Percentiles rank a stretch among this genome's conserved stretches.
Conservation (phyloP, 2,797 vertebrate genomes). For the Ceyx erithaca region DNA sequence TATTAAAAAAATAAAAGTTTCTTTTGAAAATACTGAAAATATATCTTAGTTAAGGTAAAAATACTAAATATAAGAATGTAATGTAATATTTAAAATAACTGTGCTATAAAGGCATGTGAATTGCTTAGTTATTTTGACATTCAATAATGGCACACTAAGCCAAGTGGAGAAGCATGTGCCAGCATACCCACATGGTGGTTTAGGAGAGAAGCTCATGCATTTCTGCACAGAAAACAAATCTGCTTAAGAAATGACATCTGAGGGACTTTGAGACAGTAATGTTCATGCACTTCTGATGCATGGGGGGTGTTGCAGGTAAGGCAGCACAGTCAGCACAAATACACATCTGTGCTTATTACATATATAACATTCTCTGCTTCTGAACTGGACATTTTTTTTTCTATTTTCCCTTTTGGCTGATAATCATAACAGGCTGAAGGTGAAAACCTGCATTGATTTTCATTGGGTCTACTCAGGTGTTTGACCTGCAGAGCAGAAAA, state of each 20-base stretch:
- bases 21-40: conserved; percentile 66
- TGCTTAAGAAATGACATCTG: conserved; percentile 19
- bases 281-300: background rate
- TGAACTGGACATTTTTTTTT: conserved; percentile 34
- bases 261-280: background rate
- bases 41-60: conserved; percentile 72
- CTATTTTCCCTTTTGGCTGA: background rate
- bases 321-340: conserved; percentile 7
- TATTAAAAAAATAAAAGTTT: conserved; percentile 75
- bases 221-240: conserved; percentile 49
- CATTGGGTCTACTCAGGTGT: conserved; percentile 5
- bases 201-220: conserved; percentile 49
- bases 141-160: conserved; percentile 40
- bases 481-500: conserved; percentile 51
- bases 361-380: conserved; percentile 28
- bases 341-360: background rate
- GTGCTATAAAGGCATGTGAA: conserved; percentile 57
- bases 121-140: conserved; percentile 52
- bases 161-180: conserved; percentile 20
- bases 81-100: conserved; percentile 65
- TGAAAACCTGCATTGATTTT: conserved; percentile 26
- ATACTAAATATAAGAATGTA: conserved; percentile 66
- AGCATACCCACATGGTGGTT: conserved; percentile 23
- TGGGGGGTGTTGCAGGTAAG: background rate
- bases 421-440: conserved; percentile 30